Evolutionary conservation across 2,113 vertebrate species (phyloP), one percentile per base, ranked within the genome.

Genomic region (Tychaedon coryphoeus): DNA sequence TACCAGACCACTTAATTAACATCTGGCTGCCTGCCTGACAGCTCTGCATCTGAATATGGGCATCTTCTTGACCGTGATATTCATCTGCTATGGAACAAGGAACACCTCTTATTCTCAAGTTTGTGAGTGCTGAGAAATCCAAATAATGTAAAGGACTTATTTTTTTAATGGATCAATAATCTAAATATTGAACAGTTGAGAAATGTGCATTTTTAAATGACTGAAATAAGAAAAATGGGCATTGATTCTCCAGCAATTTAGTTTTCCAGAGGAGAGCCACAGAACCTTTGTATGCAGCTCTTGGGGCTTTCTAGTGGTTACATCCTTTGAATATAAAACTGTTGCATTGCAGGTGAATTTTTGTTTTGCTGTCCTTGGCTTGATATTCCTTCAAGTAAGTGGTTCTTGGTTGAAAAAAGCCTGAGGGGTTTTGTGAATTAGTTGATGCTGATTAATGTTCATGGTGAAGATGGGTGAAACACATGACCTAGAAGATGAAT

Each of bases 341-440:
- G 66, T 96, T 94, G 96, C 92, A 75, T 33, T 96, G 88, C 92
- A 94, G 85, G 45, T 82, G n/a, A 77, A 82, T 64, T 72, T 61
- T 85, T 91, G 57, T 69, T 25, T 85, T 93, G 70, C 74, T 88
- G 60, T 72, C 54, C 74, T 88, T 90, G 62, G 36, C 54, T 85
- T 94, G 53, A 36, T 82, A 51, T 29, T 53, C 40, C 24, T 95
- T 67, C 1, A 3, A 88, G 33, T 62, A 71, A 75, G 61, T 64
- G 47, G 31, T 64, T 95, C n/a, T 54, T 67, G 33, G 85, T 23
- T 7, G 11, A 25, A 56, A 87, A 77, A 87, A 78, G 28, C 26
- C 40, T 25, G 19, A 3, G 4, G 33, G 22, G 25, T 72, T 78
- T 69, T 53, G 43, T 2, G 5, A 43, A 45, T 62, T 86, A 64